Evolutionary conservation across 2,888 invertebrate genomes (phyloP).

Genomic region (Dendrolimus pini): DNA sequence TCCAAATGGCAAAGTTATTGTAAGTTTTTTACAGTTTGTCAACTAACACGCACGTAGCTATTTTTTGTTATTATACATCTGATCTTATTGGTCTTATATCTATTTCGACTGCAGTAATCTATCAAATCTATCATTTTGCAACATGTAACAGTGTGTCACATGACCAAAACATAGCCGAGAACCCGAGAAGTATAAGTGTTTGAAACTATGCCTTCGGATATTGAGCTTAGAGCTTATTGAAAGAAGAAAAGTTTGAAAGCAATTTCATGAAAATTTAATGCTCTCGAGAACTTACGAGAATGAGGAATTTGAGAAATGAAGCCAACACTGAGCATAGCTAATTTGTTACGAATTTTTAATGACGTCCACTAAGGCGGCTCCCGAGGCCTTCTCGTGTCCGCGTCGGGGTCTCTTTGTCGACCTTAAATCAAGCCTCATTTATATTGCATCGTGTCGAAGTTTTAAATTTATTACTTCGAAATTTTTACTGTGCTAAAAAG

Average conservation of each 20-base stretch:
- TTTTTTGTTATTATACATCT: too few relatives aligned
- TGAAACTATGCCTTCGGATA: slow-evolving; percentile 59
- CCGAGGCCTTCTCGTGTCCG: slow-evolving; percentile 12
- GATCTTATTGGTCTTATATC: too few relatives aligned
- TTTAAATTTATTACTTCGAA: not conserved
- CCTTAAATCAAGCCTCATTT: slow-evolving; percentile 1
- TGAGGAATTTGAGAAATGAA: slow-evolving; percentile 63
- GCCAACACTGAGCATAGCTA: slow-evolving; percentile 63
- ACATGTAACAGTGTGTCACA: too few relatives aligned
- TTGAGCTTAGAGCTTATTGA: slow-evolving; percentile 57
- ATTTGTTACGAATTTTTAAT: slow-evolving; percentile 64
- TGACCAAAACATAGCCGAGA: too few relatives aligned
- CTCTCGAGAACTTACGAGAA: slow-evolving; percentile 60
- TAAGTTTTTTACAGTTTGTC: too few relatives aligned
- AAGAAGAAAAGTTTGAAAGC: slow-evolving; percentile 66
- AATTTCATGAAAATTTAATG: slow-evolving; percentile 72
- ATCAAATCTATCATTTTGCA: too few relatives aligned
- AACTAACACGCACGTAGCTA: too few relatives aligned
- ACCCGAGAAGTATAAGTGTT: slow-evolving; percentile 26
- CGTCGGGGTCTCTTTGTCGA: not conserved
- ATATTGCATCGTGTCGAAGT: slow-evolving; percentile 4
- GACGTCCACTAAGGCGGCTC: slow-evolving; percentile 32
- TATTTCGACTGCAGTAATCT: too few relatives aligned
- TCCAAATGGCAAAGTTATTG: too few relatives aligned
- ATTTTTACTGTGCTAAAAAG: not conserved